Percentiles rank a stretch among this genome's conserved stretches.
Evolutionary conservation across 1,140 invertebrate species (phyloP).

Genomic region (Apis florea): DNA sequence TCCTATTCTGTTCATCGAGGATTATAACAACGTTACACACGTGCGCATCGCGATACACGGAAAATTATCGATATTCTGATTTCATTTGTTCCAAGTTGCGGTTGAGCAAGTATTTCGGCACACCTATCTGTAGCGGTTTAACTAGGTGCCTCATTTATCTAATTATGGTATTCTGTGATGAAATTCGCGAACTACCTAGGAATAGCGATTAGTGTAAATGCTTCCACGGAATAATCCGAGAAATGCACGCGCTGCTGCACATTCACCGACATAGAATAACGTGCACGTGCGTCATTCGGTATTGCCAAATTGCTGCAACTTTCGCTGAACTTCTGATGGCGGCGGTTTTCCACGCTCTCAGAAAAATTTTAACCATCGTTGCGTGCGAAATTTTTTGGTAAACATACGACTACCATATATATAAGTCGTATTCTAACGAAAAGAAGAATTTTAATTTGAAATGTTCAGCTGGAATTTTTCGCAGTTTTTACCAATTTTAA

Average conservation of each 20-base stretch:
- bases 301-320: neutral
- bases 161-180: slow-evolving; percentile 38
- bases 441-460: no score
- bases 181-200: slow-evolving; percentile 45
- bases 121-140: slow-evolving; percentile 20
- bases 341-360: neutral
- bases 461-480: no score
- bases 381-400: no score
- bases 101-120: slow-evolving; percentile 30
- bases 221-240: slow-evolving; percentile 28
- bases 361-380: no score
- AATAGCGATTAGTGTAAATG: slow-evolving; percentile 49
- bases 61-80: slow-evolving; percentile 23
- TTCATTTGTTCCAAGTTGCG: slow-evolving; percentile 33
- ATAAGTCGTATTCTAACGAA: no score
- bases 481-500: no score
- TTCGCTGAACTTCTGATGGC: neutral
- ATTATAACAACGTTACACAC: neutral
- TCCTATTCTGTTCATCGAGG: no score
- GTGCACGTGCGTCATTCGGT: neutral
- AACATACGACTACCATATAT: no score
- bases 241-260: slow-evolving; percentile 3
- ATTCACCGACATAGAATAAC: slow-evolving; percentile 1
- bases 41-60: no score
- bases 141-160: slow-evolving; percentile 41